Evolutionary conservation across 2,797 vertebrate genomes (phyloP), one percentile per base, ranked within the genome.

Genomic region (Sebastes hubbsi): DNA sequence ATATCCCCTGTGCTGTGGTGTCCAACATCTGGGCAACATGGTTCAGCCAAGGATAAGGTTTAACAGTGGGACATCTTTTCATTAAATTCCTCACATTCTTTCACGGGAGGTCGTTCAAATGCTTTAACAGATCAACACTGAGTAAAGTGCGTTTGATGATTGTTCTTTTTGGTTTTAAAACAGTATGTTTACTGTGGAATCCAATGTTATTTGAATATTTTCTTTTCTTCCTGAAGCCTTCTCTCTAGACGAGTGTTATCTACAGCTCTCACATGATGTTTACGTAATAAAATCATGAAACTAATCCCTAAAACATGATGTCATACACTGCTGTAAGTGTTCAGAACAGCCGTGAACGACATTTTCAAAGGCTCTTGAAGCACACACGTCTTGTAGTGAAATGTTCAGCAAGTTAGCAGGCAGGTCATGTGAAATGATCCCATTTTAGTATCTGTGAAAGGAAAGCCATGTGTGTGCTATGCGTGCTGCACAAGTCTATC

Each of bases 61-160:
- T 72, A 93, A 92, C 93, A 89, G 91, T 90, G 89, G 89, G 90
- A 92, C 59, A 59, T 91, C 84, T 65, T 92, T 85, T 75, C 58
- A 83, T 87, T 80, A 68, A 84, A 94, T 93, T 94, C 91, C 63
- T 87, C 24, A 56, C 81, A 92, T 93, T 94, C 88, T 85, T 89
- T 82, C n/a, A 77, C 27, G 60, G 24, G 61, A 34, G 66, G 70
- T 12, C n/a, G 64, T 77, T 89, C 61, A 86, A 92, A 83, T 24
- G 46, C 66, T 91, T 85, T 87, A 81, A 66, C 86, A 92, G 88
- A 85, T 90, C 82, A 60, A 82, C 81, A 67, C 70, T 81, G 80
- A 77, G 59, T 66, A 54, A 49, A 25, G 14, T 18, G 12, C 8
- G 62, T 52, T 70, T 65, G 16, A 84, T 59, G 70, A 75, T 75